Evolutionary conservation across 2,113 vertebrate species (phyloP), one percentile per base, ranked within the genome.

Genomic region (Tragulus kanchil): DNA sequence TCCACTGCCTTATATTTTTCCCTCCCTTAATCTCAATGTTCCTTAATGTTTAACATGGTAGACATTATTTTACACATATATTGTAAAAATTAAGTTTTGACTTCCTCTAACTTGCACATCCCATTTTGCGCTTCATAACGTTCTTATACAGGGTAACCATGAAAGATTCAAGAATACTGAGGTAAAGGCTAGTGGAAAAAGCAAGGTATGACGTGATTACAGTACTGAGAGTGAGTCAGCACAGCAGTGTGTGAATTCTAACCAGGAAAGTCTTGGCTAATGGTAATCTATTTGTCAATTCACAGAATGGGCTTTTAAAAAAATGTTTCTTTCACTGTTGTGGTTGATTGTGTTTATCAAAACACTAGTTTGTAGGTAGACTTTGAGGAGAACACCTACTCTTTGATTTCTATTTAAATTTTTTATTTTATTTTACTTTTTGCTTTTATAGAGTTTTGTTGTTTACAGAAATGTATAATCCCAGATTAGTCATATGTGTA

Each of bases 91-190:
- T 16, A 61, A 78, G 1, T 77, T 85, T 71, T 94, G 59, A 64
- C 8, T 90, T 50, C 3, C 25, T 89, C 56, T 84, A 96, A 48
- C 14, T 25, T 14, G 19, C 23, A 52, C 13, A 10, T 2, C 31
- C 11, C 8, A 89, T 3, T 28, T 90, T 85, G 26, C 58, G 12
- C 4, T 89, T 71, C 3, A 52, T 71, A 71, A 42, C 17, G 36
- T 82, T 83, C 42, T 65, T 90, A 81, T 79, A 50, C 5, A 59
- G 67, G 81, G 67, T 52, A 81, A 48, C 19, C 8, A 87, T 58
- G 52, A 95, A 97, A 95, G 36, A 91, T 85, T 95, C 3, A 90
- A 92, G 69, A 90, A 36, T 48, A 31, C 50, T 19, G 75, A 94
- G 85, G 52, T n/a, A 87, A 69, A 90, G 16, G 3, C n/a, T 87